phyloP scores from a whole-genome alignment of 2,888 invertebrate species.

The Teleogryllus oceanicus region DNA sequence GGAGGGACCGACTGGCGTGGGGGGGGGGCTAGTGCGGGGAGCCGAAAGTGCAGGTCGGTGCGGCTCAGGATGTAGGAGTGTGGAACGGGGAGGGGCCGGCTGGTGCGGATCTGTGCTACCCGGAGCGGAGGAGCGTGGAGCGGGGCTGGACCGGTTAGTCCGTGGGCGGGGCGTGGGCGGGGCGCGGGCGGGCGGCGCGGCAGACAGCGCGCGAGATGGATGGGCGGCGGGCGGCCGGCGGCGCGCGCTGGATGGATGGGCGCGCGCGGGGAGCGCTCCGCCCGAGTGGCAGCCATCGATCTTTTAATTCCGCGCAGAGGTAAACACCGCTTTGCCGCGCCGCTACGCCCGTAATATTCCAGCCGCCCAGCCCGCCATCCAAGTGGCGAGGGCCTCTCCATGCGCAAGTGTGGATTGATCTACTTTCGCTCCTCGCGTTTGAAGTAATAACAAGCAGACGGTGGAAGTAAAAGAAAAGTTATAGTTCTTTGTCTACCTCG shows the following conservation, averaged over 20 bases:
- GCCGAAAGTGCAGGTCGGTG: no score
- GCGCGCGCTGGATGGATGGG: background rate
- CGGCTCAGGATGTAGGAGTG: no score
- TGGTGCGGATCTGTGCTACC: no score
- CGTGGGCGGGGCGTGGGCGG: background rate
- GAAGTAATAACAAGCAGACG: no score
- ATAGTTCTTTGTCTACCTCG: no score
- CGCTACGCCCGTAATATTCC: background rate
- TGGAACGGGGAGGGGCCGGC: no score
- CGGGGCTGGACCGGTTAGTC: background rate
- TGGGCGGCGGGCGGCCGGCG: background rate
- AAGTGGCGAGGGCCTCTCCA: no score
- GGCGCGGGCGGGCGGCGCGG: background rate
- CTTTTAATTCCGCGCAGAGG: conserved; percentile 3
- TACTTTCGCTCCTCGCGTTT: no score
- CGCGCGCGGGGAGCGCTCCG: background rate
- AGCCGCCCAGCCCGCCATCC: background rate
- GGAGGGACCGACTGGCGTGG: no score
- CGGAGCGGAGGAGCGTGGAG: background rate
- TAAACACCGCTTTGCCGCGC: conserved; percentile 7
- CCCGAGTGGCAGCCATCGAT: background rate
- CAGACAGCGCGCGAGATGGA: background rate
- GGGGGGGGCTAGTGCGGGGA: no score
- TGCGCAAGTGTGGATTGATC: no score
- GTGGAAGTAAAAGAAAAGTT: no score